Conservation (phyloP, 1,140 invertebrate species). For the Grapholita molesta region DNA sequence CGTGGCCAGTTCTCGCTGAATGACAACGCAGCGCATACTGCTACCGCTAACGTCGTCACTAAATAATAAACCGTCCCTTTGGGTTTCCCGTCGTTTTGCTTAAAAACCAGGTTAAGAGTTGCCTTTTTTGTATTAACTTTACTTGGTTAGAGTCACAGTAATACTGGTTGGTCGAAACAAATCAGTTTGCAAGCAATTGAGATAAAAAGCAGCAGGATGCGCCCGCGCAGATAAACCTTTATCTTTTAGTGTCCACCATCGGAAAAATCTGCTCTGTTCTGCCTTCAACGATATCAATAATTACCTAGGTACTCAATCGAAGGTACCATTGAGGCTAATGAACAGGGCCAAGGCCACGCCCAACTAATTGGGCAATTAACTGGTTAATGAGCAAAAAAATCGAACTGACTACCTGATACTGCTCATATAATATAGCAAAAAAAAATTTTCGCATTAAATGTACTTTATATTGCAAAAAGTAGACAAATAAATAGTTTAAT, state of each 20-base stretch:
- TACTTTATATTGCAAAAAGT: too few relatives aligned
- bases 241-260: background rate
- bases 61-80: background rate
- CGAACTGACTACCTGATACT: too few relatives aligned
- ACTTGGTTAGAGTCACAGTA: background rate
- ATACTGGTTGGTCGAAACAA: background rate
- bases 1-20: background rate
- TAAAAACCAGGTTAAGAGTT: background rate
- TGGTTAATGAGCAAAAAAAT: too few relatives aligned
- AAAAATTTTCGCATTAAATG: too few relatives aligned
- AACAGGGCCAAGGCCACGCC: too few relatives aligned
- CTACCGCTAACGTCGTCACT: background rate
- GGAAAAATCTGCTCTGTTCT: background rate
- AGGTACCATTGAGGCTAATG: too few relatives aligned
- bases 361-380: too few relatives aligned
- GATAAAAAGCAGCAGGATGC: background rate
- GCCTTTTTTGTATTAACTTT: background rate
- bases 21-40: background rate
- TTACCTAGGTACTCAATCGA: too few relatives aligned
- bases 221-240: background rate
- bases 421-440: too few relatives aligned
- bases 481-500: too few relatives aligned
- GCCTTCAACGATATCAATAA: background rate
- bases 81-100: background rate
- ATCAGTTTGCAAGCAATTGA: background rate